Percentiles rank a stretch among this genome's conserved stretches.
phyloP scores from a whole-genome alignment of 2,113 vertebrate species.

The Crotalus tigris region DNA sequence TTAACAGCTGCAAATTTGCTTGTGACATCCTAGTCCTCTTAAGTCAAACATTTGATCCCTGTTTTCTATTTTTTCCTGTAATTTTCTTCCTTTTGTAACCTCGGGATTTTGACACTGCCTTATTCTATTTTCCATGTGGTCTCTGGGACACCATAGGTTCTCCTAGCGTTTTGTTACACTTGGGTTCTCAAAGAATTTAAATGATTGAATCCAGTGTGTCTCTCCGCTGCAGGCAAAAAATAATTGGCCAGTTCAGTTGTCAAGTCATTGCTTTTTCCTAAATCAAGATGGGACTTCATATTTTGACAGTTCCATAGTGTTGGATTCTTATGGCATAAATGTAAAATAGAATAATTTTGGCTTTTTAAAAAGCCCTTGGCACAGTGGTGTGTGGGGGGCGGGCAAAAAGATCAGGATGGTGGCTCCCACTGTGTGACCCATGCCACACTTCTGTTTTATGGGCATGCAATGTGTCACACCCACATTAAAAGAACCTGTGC shows the following conservation, averaged over 20 bases:
- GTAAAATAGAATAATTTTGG: not conserved
- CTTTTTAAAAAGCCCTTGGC: not conserved
- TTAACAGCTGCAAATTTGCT: slow-evolving; percentile 46
- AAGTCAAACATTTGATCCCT: slow-evolving; percentile 57
- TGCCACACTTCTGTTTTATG: not conserved
- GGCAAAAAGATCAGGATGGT: not conserved
- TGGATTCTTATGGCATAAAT: not conserved
- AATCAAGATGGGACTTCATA: slow-evolving; percentile 43
- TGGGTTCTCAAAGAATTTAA: slow-evolving; percentile 60
- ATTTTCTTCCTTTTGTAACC: slow-evolving; percentile 38
- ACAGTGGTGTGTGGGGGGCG: not conserved
- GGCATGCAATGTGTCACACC: not conserved
- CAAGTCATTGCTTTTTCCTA: slow-evolving; percentile 8
- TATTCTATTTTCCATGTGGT: slow-evolving; percentile 50
- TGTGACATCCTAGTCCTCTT: slow-evolving; percentile 47
- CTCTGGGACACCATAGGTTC: slow-evolving; percentile 45
- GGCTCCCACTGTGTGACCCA: not conserved
- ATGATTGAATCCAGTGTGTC: slow-evolving; percentile 57
- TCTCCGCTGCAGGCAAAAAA: slow-evolving; percentile 54
- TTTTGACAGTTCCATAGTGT: slow-evolving; percentile 45
- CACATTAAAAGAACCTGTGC: not conserved
- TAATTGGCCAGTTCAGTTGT: slow-evolving; percentile 62
- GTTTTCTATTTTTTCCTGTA: slow-evolving; percentile 21
- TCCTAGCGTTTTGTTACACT: slow-evolving; percentile 60
- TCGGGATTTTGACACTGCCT: slow-evolving; percentile 59